Conservation (phyloP, 2,113 vertebrate species). For the Gambusia affinis region DNA sequence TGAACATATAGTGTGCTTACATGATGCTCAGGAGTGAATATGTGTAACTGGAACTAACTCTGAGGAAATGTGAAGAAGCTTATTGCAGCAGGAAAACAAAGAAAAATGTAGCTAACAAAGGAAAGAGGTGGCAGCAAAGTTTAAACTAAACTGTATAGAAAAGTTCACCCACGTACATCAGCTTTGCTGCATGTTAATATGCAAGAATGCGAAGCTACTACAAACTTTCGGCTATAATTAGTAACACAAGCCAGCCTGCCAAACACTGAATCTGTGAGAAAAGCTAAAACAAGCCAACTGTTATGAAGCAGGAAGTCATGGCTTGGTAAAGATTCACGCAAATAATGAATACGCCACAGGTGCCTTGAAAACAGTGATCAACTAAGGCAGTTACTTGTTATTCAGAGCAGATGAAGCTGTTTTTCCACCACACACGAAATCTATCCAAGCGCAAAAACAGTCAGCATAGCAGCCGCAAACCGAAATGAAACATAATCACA, state of each 20-base stretch:
- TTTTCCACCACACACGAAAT: not conserved
- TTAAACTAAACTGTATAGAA: no score
- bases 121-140: no score
- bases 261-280: not conserved
- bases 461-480: not conserved
- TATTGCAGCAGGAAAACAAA: no score
- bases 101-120: no score
- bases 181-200: not conserved
- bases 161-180: not conserved
- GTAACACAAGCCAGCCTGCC: not conserved
- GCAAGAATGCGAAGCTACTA: no score
- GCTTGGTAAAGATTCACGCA: not conserved
- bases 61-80: not conserved
- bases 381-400: no score
- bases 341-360: no score
- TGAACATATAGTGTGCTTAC: not conserved
- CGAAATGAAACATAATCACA: not conserved
- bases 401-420: not conserved
- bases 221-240: not conserved
- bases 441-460: not conserved
- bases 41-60: no score
- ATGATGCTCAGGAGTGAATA: not conserved
- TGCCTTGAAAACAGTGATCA: not conserved
- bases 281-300: not conserved
- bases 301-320: constrained; percentile 18